Percentiles rank a stretch among this genome's conserved stretches.
Evolutionary conservation across 2,888 invertebrate species (phyloP).

Genomic region (Ischnus inquisitorius): DNA sequence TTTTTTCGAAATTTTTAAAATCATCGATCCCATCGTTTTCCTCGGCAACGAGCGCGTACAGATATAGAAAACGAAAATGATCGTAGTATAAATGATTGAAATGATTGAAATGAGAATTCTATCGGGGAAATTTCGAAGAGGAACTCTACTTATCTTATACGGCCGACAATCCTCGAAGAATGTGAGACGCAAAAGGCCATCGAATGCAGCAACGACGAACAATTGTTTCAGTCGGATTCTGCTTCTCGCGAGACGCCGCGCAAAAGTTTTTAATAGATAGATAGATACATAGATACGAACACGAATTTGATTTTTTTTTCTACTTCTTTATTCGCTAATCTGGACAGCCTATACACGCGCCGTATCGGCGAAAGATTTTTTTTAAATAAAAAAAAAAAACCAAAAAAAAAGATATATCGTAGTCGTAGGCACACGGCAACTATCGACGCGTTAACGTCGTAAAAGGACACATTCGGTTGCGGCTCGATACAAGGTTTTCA

Average conservation of each 20-base stretch:
- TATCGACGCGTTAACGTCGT: constrained; percentile 36
- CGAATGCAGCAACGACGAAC: too few species aligned
- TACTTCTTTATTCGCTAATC: constrained; percentile 42
- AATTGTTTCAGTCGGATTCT: too few species aligned
- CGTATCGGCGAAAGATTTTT: constrained; percentile 38
- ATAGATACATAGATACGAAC: constrained; percentile 43
- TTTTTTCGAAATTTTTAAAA: not conserved
- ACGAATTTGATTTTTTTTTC: constrained; percentile 34
- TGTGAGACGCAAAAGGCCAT: too few species aligned
- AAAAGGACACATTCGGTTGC: constrained; percentile 23
- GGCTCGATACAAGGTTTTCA: constrained; percentile 25
- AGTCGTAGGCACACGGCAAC: constrained; percentile 38
- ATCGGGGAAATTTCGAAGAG: too few species aligned
- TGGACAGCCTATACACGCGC: constrained; percentile 30
- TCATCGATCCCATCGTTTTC: not conserved
- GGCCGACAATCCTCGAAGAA: too few species aligned
- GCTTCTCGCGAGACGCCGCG: too few species aligned
- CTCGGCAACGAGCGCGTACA: not conserved
- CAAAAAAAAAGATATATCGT: constrained; percentile 39
- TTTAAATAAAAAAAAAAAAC: constrained; percentile 21
- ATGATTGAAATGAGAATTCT: too few species aligned
- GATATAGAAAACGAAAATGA: not conserved
- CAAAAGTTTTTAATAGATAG: too few species aligned
- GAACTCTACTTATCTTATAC: too few species aligned
- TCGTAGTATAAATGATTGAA: not conserved